Conservation (phyloP, 2,797 vertebrate species). For the Bradypus variegatus region DNA sequence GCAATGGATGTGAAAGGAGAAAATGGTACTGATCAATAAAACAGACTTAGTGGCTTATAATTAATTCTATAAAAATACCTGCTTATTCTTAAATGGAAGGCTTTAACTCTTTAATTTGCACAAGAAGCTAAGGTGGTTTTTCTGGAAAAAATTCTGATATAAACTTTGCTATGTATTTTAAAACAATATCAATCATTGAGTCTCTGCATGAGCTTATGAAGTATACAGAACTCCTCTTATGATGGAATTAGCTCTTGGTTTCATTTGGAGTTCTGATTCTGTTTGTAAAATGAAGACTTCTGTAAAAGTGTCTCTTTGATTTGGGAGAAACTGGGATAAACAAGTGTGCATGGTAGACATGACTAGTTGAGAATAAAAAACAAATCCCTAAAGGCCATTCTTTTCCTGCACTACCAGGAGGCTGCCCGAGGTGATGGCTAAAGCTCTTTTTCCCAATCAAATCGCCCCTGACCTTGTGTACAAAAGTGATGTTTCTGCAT, state of each 20-base stretch:
- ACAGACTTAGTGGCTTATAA: not conserved
- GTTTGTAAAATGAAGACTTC: constrained; percentile 15
- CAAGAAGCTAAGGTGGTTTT: not conserved
- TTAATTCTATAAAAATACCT: not conserved
- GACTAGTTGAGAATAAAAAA: not conserved
- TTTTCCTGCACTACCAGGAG: not conserved
- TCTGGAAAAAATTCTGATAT: not conserved
- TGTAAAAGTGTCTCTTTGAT: not conserved
- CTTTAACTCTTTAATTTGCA: not conserved
- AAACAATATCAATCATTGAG: not conserved
- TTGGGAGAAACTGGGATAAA: not conserved
- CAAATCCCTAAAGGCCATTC: not conserved
- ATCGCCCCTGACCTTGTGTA: not conserved
- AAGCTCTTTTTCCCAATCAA: not conserved
- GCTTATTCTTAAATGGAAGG: not conserved
- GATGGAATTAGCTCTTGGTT: not conserved
- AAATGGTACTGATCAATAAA: not conserved
- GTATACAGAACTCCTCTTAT: not conserved
- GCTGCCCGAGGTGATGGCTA: not conserved
- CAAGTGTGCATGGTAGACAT: not conserved
- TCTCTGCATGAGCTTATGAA: not conserved
- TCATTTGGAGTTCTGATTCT: constrained; percentile 28
- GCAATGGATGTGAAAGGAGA: not conserved
- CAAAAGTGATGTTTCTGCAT: not conserved
- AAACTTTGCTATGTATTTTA: not conserved